These are phyloP conservation scores for Pseudomyrmex flavicornis DNA, from an alignment of 1,140 invertebrate species.

Conservation along the genomic window DNA sequence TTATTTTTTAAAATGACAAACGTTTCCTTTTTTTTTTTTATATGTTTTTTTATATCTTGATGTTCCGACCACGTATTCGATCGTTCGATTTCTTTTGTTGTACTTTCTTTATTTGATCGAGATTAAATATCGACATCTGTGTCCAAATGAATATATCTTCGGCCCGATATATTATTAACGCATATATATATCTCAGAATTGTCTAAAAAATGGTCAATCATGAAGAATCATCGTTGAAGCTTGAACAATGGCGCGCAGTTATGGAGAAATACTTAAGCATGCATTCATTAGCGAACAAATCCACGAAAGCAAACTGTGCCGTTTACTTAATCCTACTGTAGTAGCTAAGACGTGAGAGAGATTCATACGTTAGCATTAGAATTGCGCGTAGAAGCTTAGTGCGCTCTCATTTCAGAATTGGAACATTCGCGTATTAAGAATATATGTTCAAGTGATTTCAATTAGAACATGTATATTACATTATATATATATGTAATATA, in stretches of 20 bases:
- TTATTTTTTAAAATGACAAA: too few species aligned
- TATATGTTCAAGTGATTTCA: background rate
- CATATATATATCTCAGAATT: background rate
- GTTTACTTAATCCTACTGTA: constrained; percentile 44
- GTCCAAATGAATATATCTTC: too few species aligned
- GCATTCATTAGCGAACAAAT: constrained; percentile 43
- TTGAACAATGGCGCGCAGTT: constrained; percentile 31
- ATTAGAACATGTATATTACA: background rate
- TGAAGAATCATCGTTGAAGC: constrained; percentile 26
- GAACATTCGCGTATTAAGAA: background rate
- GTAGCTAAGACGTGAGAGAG: constrained; percentile 15
- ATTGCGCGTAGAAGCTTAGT: background rate
- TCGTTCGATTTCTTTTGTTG: background rate
- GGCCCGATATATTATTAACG: background rate
- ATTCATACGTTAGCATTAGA: constrained; percentile 8
- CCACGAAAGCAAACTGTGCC: constrained; percentile 25
- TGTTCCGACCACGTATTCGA: background rate
- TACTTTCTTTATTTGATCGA: background rate
- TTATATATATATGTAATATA: too few species aligned
- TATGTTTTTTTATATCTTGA: background rate
- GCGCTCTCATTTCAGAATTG: background rate
- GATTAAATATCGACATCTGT: background rate
- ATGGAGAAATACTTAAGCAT: constrained; percentile 38
- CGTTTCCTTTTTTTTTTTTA: too few species aligned
- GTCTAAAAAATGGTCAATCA: background rate